These are phyloP conservation scores for Lota lota DNA, from an alignment of 2,113 vertebrate species.

Conservation along the genomic window DNA sequence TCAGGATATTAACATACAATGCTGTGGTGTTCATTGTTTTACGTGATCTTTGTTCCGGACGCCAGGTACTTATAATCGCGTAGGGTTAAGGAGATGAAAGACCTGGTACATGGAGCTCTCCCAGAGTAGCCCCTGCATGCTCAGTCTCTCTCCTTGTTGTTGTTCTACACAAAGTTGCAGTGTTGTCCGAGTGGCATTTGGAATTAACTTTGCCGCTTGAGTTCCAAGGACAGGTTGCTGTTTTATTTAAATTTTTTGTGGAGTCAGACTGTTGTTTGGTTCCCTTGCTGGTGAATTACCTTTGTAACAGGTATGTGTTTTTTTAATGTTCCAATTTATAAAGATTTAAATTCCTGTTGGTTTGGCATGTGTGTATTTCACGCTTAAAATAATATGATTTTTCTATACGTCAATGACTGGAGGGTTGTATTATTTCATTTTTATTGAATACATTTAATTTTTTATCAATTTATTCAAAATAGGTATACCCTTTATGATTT, in stretches of 20 bases:
- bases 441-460: too few relatives aligned
- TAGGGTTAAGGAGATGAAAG: slow-evolving; percentile 69
- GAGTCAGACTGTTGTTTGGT: slow-evolving; percentile 26
- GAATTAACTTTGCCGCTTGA: slow-evolving; percentile 47
- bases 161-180: slow-evolving; percentile 39
- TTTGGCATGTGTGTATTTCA: neutral
- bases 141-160: slow-evolving; percentile 33
- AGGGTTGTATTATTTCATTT: too few relatives aligned
- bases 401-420: too few relatives aligned
- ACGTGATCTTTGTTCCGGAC: slow-evolving; percentile 54
- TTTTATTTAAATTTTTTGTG: slow-evolving; percentile 8
- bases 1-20: slow-evolving; percentile 68
- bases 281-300: slow-evolving; percentile 15
- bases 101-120: slow-evolving; percentile 33
- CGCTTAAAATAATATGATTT: neutral
- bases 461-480: too few relatives aligned
- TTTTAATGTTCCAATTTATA: neutral
- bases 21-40: slow-evolving; percentile 60
- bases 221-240: slow-evolving; percentile 32
- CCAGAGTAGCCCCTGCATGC: slow-evolving; percentile 33
- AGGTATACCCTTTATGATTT: too few relatives aligned
- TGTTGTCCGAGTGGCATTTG: slow-evolving; percentile 54
- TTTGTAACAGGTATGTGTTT: slow-evolving; percentile 56
- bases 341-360: neutral
- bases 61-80: slow-evolving; percentile 63